A percentile compares a stretch with the other conserved stretches of the same genome.
These are phyloP conservation scores for Megaptera novaeangliae DNA, from an alignment of 2,113 vertebrate genomes.

Conservation along the genomic window DNA sequence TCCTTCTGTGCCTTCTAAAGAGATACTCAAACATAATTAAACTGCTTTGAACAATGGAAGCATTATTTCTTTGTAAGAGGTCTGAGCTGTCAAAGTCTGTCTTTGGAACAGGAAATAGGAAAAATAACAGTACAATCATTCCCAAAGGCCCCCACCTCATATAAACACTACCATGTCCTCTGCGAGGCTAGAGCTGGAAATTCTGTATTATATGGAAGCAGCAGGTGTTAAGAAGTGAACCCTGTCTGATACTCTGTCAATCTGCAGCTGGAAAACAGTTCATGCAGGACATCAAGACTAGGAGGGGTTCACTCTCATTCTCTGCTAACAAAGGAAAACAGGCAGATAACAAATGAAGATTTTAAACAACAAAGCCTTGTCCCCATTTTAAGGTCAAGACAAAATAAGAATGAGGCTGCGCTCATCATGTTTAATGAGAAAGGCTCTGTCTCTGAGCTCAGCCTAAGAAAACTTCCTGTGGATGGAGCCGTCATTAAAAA, in stretches of 20 bases:
- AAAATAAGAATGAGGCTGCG: neutral
- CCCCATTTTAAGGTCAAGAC: neutral
- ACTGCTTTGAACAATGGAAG: neutral
- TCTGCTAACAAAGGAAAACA: neutral
- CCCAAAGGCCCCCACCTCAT: neutral
- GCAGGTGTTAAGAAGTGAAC: neutral
- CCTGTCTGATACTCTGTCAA: neutral
- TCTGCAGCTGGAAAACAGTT: neutral
- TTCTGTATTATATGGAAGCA: neutral
- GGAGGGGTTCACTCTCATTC: neutral
- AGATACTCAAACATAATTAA: neutral
- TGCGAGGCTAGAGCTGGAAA: neutral
- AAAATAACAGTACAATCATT: neutral
- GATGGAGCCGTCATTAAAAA: neutral
- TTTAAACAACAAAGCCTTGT: neutral
- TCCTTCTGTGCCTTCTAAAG: neutral
- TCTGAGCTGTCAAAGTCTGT: neutral
- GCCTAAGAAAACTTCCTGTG: neutral
- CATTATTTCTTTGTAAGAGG: neutral
- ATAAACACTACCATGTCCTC: neutral
- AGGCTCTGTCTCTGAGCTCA: neutral
- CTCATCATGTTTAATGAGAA: neutral
- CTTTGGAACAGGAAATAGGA: neutral
- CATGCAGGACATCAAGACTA: neutral
- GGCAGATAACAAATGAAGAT: neutral